Conservation (phyloP, 2,888 invertebrate genomes). For the Phania funesta region DNA sequence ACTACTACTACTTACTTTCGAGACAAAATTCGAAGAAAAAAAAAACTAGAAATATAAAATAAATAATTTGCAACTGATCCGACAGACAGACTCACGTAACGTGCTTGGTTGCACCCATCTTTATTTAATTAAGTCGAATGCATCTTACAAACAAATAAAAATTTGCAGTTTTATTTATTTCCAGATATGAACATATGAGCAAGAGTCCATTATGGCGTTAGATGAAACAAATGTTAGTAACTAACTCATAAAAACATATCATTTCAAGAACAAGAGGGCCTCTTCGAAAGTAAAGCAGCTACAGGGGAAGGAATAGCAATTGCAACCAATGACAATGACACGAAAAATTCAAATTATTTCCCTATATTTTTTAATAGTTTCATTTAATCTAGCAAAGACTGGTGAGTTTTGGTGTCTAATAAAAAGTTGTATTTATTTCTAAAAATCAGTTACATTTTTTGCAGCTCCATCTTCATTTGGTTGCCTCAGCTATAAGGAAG, state of each 20-base stretch:
- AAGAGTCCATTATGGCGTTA: constrained; percentile 39
- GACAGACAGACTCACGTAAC: background rate
- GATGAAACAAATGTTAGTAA: constrained; percentile 1
- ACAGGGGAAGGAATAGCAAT: background rate
- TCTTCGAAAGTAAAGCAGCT: background rate
- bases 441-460: background rate
- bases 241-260: constrained; percentile 51
- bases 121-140: constrained; percentile 6
- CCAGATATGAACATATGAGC: background rate
- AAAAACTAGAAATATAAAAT: constrained; percentile 20
- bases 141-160: background rate
- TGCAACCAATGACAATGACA: constrained; percentile 27
- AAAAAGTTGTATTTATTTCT: background rate
- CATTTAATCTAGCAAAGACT: constrained; percentile 19
- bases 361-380: constrained; percentile 35
- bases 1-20: constrained; percentile 43
- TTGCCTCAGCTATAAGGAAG: constrained; percentile 76
- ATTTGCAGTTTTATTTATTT: background rate
- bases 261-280: background rate
- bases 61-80: background rate
- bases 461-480: constrained; percentile 74
- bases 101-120: constrained; percentile 42
- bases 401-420: constrained; percentile 27
- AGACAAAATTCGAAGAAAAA: constrained; percentile 29
- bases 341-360: constrained; percentile 22